A percentile compares a stretch with the other conserved stretches of the same genome.
Conservation (phyloP, 2,797 vertebrate genomes). For the Natrix natrix region DNA sequence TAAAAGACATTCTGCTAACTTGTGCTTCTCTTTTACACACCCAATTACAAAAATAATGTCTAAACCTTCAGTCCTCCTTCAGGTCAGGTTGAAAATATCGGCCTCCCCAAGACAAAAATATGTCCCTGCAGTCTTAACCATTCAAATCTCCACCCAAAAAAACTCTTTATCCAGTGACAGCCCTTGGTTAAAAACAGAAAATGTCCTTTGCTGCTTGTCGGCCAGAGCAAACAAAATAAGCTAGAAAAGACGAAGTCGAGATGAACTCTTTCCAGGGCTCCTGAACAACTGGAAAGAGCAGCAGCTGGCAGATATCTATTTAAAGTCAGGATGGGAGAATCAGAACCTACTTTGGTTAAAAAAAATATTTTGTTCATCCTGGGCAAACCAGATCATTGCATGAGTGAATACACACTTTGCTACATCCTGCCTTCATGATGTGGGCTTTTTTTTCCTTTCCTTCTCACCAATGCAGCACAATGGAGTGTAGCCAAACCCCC, state of each 20-base stretch:
- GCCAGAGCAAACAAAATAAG: neutral
- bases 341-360: neutral
- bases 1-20: neutral
- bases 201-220: neutral
- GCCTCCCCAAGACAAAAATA: neutral
- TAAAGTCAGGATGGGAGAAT: neutral
- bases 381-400: neutral
- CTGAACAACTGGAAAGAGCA: neutral
- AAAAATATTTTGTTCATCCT: neutral
- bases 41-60: neutral
- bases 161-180: neutral
- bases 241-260: neutral
- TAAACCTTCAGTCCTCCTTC: neutral
- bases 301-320: neutral
- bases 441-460: neutral
- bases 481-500: too few relatives aligned
- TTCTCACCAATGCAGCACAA: neutral
- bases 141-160: neutral
- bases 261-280: neutral
- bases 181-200: neutral
- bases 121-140: neutral
- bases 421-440: neutral
- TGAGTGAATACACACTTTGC: neutral
- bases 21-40: neutral
- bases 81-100: neutral